Conservation (phyloP, 2,113 vertebrate species). For the Dascyllus trimaculatus region DNA sequence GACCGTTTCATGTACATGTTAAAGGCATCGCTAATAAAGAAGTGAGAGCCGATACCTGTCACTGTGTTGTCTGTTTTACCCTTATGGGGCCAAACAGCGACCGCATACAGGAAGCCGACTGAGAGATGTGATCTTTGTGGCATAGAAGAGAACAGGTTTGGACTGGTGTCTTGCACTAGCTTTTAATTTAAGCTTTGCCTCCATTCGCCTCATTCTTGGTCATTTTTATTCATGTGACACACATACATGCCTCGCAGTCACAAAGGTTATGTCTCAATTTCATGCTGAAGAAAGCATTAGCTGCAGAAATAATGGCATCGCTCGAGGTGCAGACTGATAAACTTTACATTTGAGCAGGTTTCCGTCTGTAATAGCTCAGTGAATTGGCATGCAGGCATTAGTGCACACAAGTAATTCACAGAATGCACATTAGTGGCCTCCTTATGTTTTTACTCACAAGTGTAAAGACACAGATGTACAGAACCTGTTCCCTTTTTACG, state of each 20-base stretch:
- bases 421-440: background rate
- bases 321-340: constrained; percentile 12
- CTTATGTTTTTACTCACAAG: constrained; percentile 40
- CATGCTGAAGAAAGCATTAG: constrained; percentile 19
- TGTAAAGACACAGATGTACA: constrained; percentile 31
- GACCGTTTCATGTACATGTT: constrained; percentile 35
- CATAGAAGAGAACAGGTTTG: background rate
- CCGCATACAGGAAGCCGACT: constrained; percentile 50
- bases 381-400: constrained; percentile 21
- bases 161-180: constrained; percentile 5
- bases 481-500: constrained; percentile 16
- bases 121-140: constrained; percentile 38
- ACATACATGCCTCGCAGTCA: constrained; percentile 24
- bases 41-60: constrained; percentile 35
- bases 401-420: constrained; percentile 15
- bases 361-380: constrained; percentile 4
- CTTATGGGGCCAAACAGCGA: background rate
- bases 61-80: background rate
- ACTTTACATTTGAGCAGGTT: constrained; percentile 21
- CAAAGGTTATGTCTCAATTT: background rate
- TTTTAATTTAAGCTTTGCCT: constrained; percentile 24
- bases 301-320: background rate
- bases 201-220: constrained; percentile 19
- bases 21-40: constrained; percentile 35
- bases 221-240: constrained; percentile 13